Conservation (phyloP, 2,797 vertebrate species). For the Malurus splendens region DNA sequence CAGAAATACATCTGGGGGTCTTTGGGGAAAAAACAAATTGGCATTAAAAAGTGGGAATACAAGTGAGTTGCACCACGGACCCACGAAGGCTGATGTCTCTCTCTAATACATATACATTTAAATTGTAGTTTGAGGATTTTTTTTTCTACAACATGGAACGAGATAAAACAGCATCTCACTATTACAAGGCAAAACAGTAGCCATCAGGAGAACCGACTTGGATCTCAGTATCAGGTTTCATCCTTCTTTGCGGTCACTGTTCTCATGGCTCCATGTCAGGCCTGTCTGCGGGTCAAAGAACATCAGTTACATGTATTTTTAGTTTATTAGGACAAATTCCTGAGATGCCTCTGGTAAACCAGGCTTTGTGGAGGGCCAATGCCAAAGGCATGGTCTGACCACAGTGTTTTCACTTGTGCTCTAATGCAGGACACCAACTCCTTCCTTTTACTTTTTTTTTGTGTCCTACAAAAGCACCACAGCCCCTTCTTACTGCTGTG, state of each 20-base stretch:
- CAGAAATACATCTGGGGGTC: not conserved
- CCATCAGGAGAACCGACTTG: not conserved
- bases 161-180: not conserved
- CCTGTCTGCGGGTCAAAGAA: not conserved
- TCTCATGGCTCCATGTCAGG: not conserved
- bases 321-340: constrained; percentile 48
- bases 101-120: not conserved
- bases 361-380: not conserved
- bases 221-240: not conserved
- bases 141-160: not conserved
- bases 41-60: not conserved
- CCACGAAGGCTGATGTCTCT: accelerated
- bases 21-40: not conserved
- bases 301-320: constrained; percentile 20
- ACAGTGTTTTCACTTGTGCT: not conserved
- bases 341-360: constrained; percentile 13
- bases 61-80: not conserved
- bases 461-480: not conserved
- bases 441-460: not conserved
- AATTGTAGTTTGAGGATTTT: not conserved
- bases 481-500: not conserved
- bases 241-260: not conserved
- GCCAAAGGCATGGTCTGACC: not conserved
- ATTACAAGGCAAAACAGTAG: accelerated
- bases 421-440: not conserved